Conservation (phyloP, 2,113 vertebrate genomes). For the Myocastor coypus region DNA sequence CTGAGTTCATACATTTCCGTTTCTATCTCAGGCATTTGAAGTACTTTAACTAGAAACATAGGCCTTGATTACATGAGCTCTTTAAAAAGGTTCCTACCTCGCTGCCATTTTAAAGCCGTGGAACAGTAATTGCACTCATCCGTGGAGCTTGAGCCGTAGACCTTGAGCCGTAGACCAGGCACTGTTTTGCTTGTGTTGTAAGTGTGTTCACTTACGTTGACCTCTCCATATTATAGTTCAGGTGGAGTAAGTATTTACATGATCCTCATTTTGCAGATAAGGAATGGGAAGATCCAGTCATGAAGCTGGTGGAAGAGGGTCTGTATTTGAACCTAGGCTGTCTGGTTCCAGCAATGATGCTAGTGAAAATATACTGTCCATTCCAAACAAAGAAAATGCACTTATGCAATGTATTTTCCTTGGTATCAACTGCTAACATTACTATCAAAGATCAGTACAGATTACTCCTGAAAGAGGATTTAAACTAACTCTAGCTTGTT, state of each 20-base stretch:
- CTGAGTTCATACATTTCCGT: not conserved
- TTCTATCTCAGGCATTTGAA: constrained; percentile 27
- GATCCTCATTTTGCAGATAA: not conserved
- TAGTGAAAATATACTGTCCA: not conserved
- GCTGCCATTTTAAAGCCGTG: not conserved
- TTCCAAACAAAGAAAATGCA: not conserved
- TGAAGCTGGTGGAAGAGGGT: not conserved
- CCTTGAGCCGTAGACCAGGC: not conserved
- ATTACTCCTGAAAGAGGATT: constrained; percentile 6
- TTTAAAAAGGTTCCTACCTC: not conserved
- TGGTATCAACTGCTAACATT: not conserved
- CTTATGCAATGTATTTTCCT: not conserved
- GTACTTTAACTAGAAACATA: not conserved
- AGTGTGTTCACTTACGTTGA: not conserved
- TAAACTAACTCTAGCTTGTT: not conserved
- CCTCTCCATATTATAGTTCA: not conserved
- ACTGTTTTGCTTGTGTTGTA: not conserved
- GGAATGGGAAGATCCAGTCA: not conserved
- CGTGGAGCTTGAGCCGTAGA: not conserved
- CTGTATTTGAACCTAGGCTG: not conserved
- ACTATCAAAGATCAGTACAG: not conserved
- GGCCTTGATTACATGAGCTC: not conserved
- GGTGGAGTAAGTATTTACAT: not conserved
- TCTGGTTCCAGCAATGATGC: not conserved
- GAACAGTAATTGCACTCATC: not conserved